These are phyloP conservation scores for Lamellibrachia luymesi DNA, from an alignment of 1,140 invertebrate genomes.

Conservation along the genomic window DNA sequence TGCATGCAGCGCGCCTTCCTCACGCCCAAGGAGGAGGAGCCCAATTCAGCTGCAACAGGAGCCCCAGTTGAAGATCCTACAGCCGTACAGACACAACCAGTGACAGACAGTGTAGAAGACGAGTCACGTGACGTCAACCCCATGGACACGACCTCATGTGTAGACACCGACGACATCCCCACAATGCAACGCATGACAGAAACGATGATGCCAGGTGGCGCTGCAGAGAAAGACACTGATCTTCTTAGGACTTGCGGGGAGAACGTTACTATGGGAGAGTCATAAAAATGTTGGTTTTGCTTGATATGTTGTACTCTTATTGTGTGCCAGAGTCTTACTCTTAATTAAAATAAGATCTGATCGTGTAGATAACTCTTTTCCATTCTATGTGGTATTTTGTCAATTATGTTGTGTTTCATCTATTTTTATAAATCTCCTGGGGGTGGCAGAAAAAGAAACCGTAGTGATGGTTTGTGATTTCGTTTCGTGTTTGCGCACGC, in stretches of 20 bases:
- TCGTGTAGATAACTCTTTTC: not conserved
- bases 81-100: not conserved
- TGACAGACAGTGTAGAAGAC: not conserved
- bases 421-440: not conserved
- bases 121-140: not conserved
- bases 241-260: not conserved
- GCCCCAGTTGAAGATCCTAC: not conserved
- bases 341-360: not conserved
- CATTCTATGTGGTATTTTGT: not conserved
- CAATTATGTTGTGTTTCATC: not conserved
- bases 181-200: not conserved
- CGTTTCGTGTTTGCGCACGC: not conserved
- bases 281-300: not conserved
- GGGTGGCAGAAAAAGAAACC: not conserved
- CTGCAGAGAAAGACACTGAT: not conserved
- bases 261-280: not conserved
- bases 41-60: not conserved
- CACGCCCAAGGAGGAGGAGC: not conserved
- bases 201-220: not conserved
- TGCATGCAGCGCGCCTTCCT: not conserved
- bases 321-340: not conserved
- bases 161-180: not conserved
- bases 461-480: not conserved
- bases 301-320: not conserved
- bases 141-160: not conserved